Base-by-base conservation (phyloP, 2,888 invertebrate species). In the Invenusta paracnida region DNA sequence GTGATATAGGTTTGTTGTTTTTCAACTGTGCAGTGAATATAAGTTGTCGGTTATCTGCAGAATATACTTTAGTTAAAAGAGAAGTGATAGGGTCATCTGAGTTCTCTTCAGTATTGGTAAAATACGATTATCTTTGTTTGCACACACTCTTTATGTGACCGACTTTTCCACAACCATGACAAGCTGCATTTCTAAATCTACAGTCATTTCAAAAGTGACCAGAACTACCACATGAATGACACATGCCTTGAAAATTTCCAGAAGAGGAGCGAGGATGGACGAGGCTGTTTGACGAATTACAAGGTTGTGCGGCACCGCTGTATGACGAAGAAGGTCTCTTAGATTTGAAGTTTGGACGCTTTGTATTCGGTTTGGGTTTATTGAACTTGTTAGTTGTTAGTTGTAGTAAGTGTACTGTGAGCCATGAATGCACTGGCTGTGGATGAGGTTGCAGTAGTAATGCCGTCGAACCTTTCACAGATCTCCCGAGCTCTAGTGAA, bases 391-490 rank as follows among this genome's bases (percentile, higher is more conserved):
- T n/a, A 23, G 23, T 13, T 23, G 27, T 13, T 73, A 13, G 73
- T 13, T 23, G 5, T 73, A 2, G 73, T 13, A 73, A 5, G 48
- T 48, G 48, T 11, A 48, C 17, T 48, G 48, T 48, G 11, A 48
- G 48, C 48, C 48, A 48, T 48, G 17, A 48, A 48, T 48, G 48
- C 48, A 48, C 48, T 48, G 48, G 48, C 17, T 48, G 5, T 48
- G 48, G 17, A 48, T 48, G 73, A 73, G 2, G 25, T 73, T 73
- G 17, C 2, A 13, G 73, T 73, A 73, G 73, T 23, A 5, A 73
- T 73, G 23, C 73, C 25, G 73, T 73, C 73, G 73, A 73, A 73
- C 25, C 2, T 73, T 73, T 73, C 73, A 73, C 73, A 73, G 11
- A 73, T 73, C 2, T 73, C 73, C 27, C 73, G 5, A 23, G 73